These are phyloP conservation scores for Sorex fumeus DNA, from an alignment of 2,113 vertebrate species.

Conservation along the genomic window DNA sequence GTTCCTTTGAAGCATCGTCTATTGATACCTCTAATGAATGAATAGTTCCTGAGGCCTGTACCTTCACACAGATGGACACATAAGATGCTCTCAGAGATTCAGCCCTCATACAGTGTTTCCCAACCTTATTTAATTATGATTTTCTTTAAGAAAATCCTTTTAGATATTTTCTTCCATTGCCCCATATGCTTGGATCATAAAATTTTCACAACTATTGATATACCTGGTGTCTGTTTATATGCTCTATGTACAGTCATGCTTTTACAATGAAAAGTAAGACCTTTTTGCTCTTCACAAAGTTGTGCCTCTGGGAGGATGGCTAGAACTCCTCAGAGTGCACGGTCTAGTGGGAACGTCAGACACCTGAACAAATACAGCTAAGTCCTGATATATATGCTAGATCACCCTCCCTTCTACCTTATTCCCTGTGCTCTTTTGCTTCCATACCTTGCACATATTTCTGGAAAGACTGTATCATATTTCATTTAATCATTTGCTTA, in stretches of 20 bases:
- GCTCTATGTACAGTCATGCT: neutral
- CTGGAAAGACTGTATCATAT: neutral
- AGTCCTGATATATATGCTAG: neutral
- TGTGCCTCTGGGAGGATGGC: neutral
- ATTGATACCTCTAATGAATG: neutral
- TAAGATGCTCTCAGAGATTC: neutral
- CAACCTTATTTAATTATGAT: neutral
- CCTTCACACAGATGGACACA: neutral
- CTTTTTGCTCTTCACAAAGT: neutral
- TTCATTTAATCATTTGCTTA: conserved; percentile 27
- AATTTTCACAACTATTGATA: neutral
- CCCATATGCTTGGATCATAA: neutral
- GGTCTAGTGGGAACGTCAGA: neutral
- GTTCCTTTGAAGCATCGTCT: neutral
- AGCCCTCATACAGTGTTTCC: neutral
- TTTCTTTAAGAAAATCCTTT: neutral
- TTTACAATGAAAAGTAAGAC: conserved; percentile 10
- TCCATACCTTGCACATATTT: neutral
- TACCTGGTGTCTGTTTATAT: neutral
- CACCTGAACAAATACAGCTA: neutral
- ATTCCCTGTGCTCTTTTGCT: neutral
- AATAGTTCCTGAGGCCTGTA: neutral
- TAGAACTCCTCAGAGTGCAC: neutral
- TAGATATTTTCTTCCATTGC: neutral
- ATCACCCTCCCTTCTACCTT: neutral